A percentile compares a stretch with the other conserved stretches of the same genome.
These are phyloP conservation scores for Phainopepla nitens DNA, from an alignment of 2,113 vertebrate species.

Conservation along the genomic window DNA sequence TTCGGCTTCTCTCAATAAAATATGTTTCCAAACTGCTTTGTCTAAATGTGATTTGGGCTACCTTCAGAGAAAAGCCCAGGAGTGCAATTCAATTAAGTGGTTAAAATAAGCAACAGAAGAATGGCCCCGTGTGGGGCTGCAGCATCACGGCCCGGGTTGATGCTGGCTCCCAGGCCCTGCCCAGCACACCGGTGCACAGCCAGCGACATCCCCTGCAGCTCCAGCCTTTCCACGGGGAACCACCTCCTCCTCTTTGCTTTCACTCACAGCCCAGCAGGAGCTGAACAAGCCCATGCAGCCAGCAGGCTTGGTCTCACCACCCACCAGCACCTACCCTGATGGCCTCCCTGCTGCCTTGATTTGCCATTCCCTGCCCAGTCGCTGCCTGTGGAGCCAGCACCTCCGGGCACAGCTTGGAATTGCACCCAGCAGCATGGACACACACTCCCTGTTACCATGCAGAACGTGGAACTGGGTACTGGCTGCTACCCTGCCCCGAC, in stretches of 20 bases:
- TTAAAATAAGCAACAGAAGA: neutral
- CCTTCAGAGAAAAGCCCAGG: neutral
- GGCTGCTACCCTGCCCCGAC: neutral
- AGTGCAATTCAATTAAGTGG: neutral
- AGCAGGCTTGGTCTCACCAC: neutral
- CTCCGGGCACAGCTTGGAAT: fast-evolving
- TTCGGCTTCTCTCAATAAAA: neutral
- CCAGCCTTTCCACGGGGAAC: neutral
- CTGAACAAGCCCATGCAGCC: neutral
- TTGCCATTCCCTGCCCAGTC: neutral
- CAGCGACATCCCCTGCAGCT: neutral
- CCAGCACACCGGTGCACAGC: fast-evolving
- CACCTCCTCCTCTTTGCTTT: neutral
- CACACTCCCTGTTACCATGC: fast-evolving
- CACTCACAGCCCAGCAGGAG: neutral
- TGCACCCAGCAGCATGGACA: neutral
- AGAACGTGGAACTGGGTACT: neutral
- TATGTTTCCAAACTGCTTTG: neutral
- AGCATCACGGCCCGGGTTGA: neutral
- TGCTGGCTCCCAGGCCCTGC: neutral
- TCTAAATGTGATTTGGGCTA: neutral
- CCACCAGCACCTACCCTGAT: fast-evolving
- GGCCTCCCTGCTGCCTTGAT: neutral
- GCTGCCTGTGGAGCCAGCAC: neutral
- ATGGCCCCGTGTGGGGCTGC: neutral